Percentiles rank a stretch among this genome's conserved stretches.
These are phyloP conservation scores for Drosophila nikananu DNA, from an alignment of 1,140 invertebrate species.

Conservation along the genomic window DNA sequence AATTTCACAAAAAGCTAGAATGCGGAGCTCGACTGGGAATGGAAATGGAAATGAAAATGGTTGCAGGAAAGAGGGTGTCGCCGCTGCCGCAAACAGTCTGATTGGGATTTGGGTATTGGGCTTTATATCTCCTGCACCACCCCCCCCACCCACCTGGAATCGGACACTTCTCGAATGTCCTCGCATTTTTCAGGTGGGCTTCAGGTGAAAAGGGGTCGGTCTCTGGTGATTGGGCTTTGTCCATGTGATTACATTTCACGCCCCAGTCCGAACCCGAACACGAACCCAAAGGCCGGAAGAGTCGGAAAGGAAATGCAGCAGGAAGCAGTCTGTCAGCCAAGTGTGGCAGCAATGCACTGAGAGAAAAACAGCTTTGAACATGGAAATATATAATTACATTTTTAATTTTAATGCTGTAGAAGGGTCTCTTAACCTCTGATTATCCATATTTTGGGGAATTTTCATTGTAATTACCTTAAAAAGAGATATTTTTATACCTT, in stretches of 20 bases:
- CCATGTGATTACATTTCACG: slow-evolving; percentile 50
- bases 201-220: background rate
- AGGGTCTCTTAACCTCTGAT: background rate
- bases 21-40: background rate
- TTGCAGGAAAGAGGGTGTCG: background rate
- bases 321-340: slow-evolving; percentile 36
- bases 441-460: background rate
- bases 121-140: background rate
- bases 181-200: slow-evolving; percentile 21
- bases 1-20: background rate
- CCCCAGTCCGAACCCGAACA: slow-evolving; percentile 9
- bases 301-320: slow-evolving; percentile 41
- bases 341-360: slow-evolving; percentile 10
- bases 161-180: slow-evolving; percentile 34
- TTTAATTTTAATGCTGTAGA: background rate
- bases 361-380: background rate
- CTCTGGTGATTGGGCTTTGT: slow-evolving; percentile 43
- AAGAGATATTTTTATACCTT: background rate
- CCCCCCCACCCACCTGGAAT: background rate
- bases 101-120: slow-evolving; percentile 25
- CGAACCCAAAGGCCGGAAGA: slow-evolving; percentile 32
- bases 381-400: too few species aligned
- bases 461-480: too few species aligned
- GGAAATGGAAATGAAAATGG: background rate
- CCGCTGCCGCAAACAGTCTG: slow-evolving; percentile 9